Conservation (phyloP, 2,113 vertebrate species). For the Rostratula benghalensis region DNA sequence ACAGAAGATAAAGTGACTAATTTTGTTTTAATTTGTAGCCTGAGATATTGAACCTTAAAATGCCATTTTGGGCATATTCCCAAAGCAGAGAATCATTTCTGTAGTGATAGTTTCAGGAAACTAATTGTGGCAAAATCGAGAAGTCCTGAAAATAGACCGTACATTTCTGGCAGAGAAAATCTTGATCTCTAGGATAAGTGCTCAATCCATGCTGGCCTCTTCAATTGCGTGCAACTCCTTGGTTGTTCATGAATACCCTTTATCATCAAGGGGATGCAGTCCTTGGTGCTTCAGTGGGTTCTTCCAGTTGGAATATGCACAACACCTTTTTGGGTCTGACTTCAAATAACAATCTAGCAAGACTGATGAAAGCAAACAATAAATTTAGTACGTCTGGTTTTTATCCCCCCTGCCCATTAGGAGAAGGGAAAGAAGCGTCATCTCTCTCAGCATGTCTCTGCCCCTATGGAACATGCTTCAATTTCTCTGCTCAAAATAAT, state of each 20-base stretch:
- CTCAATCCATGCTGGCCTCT: neutral
- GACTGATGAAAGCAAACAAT: neutral
- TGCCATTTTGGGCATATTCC: neutral
- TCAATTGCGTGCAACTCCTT: neutral
- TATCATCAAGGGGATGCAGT: too few species aligned
- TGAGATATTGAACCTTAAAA: neutral
- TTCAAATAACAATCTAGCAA: neutral
- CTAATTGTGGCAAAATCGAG: neutral
- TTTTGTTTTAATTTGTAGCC: neutral
- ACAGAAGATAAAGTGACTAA: neutral
- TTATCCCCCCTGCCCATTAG: neutral
- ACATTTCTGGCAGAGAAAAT: neutral
- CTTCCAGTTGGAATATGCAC: neutral
- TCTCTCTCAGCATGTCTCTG: neutral
- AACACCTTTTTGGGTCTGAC: neutral
- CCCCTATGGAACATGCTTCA: neutral
- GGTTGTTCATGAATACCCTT: accelerated
- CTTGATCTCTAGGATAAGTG: neutral
- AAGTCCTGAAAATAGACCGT: neutral
- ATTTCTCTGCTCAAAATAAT: neutral
- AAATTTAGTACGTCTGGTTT: neutral
- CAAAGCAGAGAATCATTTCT: neutral
- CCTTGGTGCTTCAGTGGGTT: neutral
- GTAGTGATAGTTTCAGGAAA: neutral
- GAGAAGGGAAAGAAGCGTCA: too few species aligned